A percentile compares a stretch with the other conserved stretches of the same genome.
Conservation (phyloP, 1,140 invertebrate genomes). For the Ostrea denselamellosa region DNA sequence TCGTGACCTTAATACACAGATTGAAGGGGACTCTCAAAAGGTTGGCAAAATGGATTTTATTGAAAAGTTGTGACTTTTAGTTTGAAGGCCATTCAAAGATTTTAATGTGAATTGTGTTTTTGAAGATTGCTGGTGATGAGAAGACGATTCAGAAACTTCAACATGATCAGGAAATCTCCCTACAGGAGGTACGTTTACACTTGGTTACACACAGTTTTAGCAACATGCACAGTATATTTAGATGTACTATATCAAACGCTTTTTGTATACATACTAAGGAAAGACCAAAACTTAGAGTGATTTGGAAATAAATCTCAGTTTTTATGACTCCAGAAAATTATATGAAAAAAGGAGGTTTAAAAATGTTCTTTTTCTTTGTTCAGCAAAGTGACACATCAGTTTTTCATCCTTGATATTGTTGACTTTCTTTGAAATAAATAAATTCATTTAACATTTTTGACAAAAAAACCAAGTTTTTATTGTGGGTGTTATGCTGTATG, state of each 20-base stretch:
- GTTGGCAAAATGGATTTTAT: slow-evolving; percentile 42
- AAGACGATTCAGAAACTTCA: slow-evolving; percentile 74
- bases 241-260: slow-evolving; percentile 6
- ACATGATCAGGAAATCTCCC: slow-evolving; percentile 74
- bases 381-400: slow-evolving; percentile 2
- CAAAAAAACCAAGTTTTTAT: no score
- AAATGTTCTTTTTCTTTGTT: slow-evolving; percentile 27
- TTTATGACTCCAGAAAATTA: not conserved
- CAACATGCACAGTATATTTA: slow-evolving; percentile 20
- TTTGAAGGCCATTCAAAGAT: not conserved
- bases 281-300: not conserved
- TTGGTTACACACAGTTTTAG: not conserved
- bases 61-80: no score
- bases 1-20: slow-evolving; percentile 64
- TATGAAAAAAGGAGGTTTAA: not conserved
- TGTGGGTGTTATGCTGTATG: not conserved
- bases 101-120: not conserved
- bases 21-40: slow-evolving; percentile 68
- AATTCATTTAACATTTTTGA: not conserved
- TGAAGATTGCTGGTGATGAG: slow-evolving; percentile 68
- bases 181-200: slow-evolving; percentile 71
- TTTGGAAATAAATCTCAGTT: not conserved
- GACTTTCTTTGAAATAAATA: not conserved
- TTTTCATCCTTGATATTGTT: not conserved
- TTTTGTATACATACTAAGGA: not conserved